Conservation (phyloP, 2,888 invertebrate species). For the Lamproptera curius region DNA sequence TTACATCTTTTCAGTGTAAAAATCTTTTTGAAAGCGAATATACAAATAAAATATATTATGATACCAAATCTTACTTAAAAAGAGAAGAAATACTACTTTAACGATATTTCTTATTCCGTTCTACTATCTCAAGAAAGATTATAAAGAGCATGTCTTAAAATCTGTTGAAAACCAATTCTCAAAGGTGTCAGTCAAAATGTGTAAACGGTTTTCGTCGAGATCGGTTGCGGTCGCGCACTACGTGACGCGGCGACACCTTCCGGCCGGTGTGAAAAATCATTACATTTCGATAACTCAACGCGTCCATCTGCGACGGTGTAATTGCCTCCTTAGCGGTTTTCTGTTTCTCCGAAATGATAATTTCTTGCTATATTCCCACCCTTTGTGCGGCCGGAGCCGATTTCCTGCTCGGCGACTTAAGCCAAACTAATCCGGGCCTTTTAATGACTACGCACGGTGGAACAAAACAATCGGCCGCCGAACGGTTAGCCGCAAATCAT, state of each 20-base stretch:
- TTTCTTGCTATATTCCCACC: constrained; percentile 73
- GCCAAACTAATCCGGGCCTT: constrained; percentile 70
- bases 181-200: no score
- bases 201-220: constrained; percentile 31
- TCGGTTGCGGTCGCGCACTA: constrained; percentile 49
- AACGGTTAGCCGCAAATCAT: constrained; percentile 76
- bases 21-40: no score
- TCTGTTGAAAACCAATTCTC: no score
- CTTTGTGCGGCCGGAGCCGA: constrained; percentile 71
- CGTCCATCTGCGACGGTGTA: constrained; percentile 69
- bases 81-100: no score
- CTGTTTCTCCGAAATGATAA: constrained; percentile 68
- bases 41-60: no score
- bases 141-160: no score
- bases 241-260: constrained; percentile 71
- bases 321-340: constrained; percentile 74
- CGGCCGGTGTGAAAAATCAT: constrained; percentile 72
- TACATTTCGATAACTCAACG: constrained; percentile 74
- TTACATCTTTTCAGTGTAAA: no score
- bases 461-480: constrained; percentile 62
- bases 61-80: no score
- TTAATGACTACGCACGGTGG: constrained; percentile 70
- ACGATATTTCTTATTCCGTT: no score
- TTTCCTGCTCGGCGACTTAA: constrained; percentile 74
- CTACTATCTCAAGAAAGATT: no score